Percentiles rank a stretch among this genome's conserved stretches.
Conservation (phyloP, 2,797 vertebrate species). For the Capromys pilorides region DNA sequence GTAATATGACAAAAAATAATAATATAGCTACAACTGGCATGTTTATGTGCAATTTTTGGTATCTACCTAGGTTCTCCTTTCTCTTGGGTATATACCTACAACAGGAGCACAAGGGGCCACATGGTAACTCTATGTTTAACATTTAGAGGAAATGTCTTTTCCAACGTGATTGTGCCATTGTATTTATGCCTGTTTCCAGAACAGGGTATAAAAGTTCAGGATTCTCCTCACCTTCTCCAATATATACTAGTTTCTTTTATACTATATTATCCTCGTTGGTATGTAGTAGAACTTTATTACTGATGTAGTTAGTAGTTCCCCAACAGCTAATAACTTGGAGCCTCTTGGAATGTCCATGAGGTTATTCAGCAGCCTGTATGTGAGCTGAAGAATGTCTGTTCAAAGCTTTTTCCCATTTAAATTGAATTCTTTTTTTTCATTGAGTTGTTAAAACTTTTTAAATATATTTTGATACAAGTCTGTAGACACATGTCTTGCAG, state of each 20-base stretch:
- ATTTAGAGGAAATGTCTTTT: neutral
- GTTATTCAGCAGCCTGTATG: neutral
- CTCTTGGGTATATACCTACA: neutral
- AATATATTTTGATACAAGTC: neutral
- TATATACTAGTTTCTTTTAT: neutral
- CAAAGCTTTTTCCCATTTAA: neutral
- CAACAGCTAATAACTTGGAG: neutral
- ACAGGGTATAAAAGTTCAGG: neutral
- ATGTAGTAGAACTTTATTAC: neutral
- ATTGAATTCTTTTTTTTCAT: neutral
- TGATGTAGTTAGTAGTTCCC: neutral
- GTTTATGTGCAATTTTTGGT: neutral
- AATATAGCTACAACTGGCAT: neutral
- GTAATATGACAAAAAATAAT: too few species aligned
- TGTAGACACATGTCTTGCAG: neutral
- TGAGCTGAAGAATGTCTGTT: neutral
- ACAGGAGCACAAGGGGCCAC: neutral
- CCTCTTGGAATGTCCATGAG: neutral
- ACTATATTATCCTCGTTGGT: neutral
- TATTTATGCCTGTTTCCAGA: neutral
- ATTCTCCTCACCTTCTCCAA: neutral
- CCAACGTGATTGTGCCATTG: neutral
- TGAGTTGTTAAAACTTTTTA: neutral
- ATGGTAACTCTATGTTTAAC: neutral
- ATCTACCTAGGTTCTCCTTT: neutral